phyloP scores from a whole-genome alignment of 1,140 invertebrate genomes.

The Drosophila pseudoobscura region DNA sequence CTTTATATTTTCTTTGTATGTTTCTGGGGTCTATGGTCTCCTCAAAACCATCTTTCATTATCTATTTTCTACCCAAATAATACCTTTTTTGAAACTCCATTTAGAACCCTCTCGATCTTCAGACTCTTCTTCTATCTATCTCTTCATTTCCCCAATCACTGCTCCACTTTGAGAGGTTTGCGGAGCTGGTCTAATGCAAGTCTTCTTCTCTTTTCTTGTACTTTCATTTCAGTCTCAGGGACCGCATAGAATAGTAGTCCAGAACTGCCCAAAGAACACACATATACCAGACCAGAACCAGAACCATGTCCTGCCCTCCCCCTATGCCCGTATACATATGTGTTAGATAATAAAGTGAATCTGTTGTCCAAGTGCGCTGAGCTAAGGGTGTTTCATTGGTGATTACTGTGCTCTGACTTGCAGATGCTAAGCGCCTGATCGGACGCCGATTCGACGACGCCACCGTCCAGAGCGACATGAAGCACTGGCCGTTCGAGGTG shows the following conservation, averaged over 20 bases:
- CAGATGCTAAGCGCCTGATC: constrained; percentile 96
- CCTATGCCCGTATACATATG: background rate
- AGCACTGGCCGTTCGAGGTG: constrained; percentile 98
- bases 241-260: constrained; percentile 49
- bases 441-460: constrained; percentile 96
- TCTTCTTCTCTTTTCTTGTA: constrained; percentile 60
- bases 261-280: constrained; percentile 34
- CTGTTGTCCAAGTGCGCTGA: constrained; percentile 31
- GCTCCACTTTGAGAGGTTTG: constrained; percentile 18
- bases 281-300: constrained; percentile 25
- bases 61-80: too few relatives aligned
- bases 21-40: too few relatives aligned
- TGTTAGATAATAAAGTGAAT: constrained; percentile 58
- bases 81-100: background rate
- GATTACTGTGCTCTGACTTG: constrained; percentile 85
- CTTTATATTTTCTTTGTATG: too few relatives aligned
- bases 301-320: constrained; percentile 8
- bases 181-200: constrained; percentile 53
- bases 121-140: background rate
- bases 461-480: constrained; percentile 96
- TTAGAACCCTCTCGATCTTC: constrained; percentile 2
- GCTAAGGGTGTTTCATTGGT: constrained; percentile 32
- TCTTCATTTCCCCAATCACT: background rate
- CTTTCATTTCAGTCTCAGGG: constrained; percentile 77
- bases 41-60: too few relatives aligned